Evolutionary conservation across 2,113 vertebrate species (phyloP).

Genomic region (Antechinus stuartii): DNA sequence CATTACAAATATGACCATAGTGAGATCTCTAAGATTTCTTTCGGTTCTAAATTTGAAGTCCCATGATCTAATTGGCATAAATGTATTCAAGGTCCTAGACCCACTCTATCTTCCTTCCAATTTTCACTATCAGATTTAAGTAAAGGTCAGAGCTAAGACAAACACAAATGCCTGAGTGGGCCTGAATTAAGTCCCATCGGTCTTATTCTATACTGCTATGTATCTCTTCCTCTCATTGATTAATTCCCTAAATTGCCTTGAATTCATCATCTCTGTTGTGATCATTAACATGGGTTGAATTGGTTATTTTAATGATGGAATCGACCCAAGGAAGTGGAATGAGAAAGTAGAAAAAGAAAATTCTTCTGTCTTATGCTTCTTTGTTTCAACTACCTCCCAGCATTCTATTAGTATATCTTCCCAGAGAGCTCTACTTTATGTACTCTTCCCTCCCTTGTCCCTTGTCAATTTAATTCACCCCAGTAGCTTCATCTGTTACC

Average conservation of each 20-base stretch:
- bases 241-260: not conserved
- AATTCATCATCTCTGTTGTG: not conserved
- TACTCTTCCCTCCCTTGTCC: not conserved
- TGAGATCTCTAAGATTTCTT: not conserved
- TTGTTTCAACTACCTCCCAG: not conserved
- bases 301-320: not conserved
- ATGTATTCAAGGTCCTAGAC: not conserved
- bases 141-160: not conserved
- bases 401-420: not conserved
- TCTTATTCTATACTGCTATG: not conserved
- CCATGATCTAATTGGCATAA: not conserved
- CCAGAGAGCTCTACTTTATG: not conserved
- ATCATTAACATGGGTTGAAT: not conserved
- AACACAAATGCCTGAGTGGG: not conserved
- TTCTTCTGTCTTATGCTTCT: not conserved
- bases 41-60: not conserved
- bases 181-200: not conserved
- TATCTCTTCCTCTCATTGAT: slow-evolving; percentile 2
- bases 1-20: not conserved
- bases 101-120: not conserved
- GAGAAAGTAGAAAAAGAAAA: not conserved
- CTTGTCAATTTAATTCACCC: not conserved
- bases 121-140: not conserved
- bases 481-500: not conserved
- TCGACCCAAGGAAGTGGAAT: slow-evolving; percentile 3